Base-by-base conservation (phyloP, 2,888 invertebrate genomes). In the Thymelicus acteon region DNA sequence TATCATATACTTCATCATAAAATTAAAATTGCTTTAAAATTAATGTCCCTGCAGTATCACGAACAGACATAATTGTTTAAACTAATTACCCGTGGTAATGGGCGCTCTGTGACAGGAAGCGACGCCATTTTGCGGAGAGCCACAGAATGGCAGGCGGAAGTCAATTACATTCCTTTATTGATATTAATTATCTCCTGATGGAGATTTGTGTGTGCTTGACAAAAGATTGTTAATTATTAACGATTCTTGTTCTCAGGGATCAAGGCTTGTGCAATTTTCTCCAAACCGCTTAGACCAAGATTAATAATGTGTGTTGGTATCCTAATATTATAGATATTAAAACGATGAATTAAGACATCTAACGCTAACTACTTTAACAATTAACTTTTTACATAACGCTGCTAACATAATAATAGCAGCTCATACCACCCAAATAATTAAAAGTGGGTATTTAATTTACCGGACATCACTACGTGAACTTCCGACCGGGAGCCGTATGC, bases 71-170 rank as follows among this genome's bases (percentile, higher is more conserved):
- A 78, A 77, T 78, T 77, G 78, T 76, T 77, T 80, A 73, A 76
- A 72, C 72, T 77, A 80, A 81, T 79, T 78, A 81, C 67, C 71
- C 40, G 69, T 73, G 61, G 73, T 78, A 77, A 80, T 79, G 77
- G 74, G 62, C 49, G 60, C 67, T 47, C 54, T 52, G 62, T 64
- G 48, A 31, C 73, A 72, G 76, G 75, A 76, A 65, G 72, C 66
- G 72, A 72, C 80, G 82, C 83, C 85, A 83, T 83, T 77, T 82
- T 81, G 83, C 72, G 78, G 72, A 67, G 75, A 76, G 73, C 76
- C 78, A 67, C 79, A 71, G 77, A 78, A 81, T 79, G 83, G 78
- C 79, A 75, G 73, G 66, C 75, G 80, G 76, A 78, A 78, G 74
- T 76, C 72, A 69, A 73, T 77, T 73, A 75, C 58, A 31, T 49